These are phyloP conservation scores for Epizoanthus ramosus DNA, from an alignment of 92 coral and sea anemone species.

Conservation along the genomic window DNA sequence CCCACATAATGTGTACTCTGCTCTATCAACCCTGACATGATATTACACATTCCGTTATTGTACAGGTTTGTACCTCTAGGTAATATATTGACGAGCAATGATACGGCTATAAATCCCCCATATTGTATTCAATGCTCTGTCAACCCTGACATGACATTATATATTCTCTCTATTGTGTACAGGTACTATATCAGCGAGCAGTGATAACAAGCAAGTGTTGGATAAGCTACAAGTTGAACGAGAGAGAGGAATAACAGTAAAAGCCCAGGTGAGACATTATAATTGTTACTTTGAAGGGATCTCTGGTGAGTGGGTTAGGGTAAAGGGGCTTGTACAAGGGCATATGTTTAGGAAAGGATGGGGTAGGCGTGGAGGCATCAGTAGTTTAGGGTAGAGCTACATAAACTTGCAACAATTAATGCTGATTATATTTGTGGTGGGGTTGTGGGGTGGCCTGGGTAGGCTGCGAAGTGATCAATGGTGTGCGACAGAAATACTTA, in stretches of 20 bases:
- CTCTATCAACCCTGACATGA: no score
- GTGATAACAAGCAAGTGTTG: constrained; percentile 88
- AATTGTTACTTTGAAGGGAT: not conserved
- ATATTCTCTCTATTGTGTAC: constrained; percentile 28
- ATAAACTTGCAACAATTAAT: no score
- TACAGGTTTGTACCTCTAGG: constrained; percentile 2
- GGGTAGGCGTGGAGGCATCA: no score
- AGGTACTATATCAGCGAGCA: constrained; percentile 74
- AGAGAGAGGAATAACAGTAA: constrained; percentile 99
- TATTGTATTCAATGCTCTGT: not conserved
- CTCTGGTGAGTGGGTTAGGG: not conserved
- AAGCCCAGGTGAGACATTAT: constrained; percentile 72
- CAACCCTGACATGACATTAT: no score
- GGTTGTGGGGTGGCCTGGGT: not conserved
- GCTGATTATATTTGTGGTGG: not conserved
- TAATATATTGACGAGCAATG: constrained; percentile 70
- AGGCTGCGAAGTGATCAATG: not conserved
- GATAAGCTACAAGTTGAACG: constrained; percentile 96
- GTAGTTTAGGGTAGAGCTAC: no score
- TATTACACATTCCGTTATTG: no score
- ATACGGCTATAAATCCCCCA: not conserved
- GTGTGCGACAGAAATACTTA: no score
- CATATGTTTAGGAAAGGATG: not conserved
- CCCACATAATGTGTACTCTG: no score
- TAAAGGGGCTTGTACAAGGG: no score